A percentile compares a stretch with the other conserved stretches of the same genome.
phyloP scores from a whole-genome alignment of 2,113 vertebrate genomes.

The Prunella himalayana region DNA sequence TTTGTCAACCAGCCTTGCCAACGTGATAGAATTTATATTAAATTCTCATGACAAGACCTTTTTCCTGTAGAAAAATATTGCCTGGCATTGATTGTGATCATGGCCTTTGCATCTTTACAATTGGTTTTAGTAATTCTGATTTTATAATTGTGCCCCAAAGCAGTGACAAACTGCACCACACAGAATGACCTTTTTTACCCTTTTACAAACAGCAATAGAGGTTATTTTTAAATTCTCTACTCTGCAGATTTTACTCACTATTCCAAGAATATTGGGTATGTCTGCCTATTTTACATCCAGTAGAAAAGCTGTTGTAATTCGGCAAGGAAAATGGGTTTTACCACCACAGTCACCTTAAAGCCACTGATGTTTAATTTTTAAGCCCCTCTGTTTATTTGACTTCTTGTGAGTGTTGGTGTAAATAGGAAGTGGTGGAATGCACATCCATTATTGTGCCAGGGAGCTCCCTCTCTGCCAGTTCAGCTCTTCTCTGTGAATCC shows the following conservation, averaged over 20 bases:
- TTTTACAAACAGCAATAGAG: neutral
- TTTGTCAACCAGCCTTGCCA: neutral
- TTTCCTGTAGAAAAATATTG: neutral
- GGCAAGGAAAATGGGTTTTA: neutral
- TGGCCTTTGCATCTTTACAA: neutral
- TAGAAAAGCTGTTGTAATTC: neutral
- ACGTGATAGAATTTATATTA: neutral
- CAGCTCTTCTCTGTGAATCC: neutral
- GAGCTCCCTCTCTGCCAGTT: neutral
- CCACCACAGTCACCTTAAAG: neutral
- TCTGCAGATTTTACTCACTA: neutral
- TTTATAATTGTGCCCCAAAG: neutral
- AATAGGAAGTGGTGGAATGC: slow-evolving; percentile 36
- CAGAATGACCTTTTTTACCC: neutral
- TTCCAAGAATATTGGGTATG: fast-evolving
- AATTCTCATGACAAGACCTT: neutral
- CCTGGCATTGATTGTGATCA: neutral
- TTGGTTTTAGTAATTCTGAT: neutral
- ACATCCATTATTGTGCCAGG: neutral
- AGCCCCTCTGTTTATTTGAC: neutral
- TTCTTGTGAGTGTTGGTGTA: neutral
- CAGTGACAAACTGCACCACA: neutral
- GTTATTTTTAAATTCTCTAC: neutral
- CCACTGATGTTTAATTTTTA: neutral
- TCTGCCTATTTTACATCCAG: neutral